Evolutionary conservation across 2,797 vertebrate species (phyloP), one percentile per base, ranked within the genome.

Genomic region (Acanthopagrus latus): DNA sequence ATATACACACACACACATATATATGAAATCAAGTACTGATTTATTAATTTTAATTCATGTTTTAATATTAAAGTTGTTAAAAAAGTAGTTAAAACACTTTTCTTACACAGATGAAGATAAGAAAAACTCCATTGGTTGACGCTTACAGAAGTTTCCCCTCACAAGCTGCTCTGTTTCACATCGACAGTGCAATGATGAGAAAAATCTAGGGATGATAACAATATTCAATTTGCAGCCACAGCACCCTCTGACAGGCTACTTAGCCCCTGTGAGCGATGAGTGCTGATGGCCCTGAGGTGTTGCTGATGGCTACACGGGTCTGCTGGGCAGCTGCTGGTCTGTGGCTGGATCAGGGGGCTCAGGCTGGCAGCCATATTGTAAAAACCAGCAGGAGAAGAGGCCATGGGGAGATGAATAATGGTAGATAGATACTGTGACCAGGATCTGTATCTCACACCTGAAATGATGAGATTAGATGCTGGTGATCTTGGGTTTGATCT

Each of bases 171-270:
- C 50, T 18, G n/a, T 66, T 57, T 64, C 46, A 62, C 25, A 64
- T 76, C 77, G 85, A 81, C 78, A 33, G 51, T 29, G 72, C 75
- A 69, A 56, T 72, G 82, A 88, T 91, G 92, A 87, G 91, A 92
- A 86, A 81, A 86, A 84, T 81, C 71, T 60, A 71, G 56, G 70
- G 74, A 78, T 91, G 82, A 84, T 88, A 89, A 92, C 89, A 93
- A 93, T 92, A 94, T 94, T 92, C 89, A 92, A 90, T 94, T 92
- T 91, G 84, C 91, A 78, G 78, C 82, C 83, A 86, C 92, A 92
- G 87, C 81, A 75, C 75, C 77, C 63, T 72, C 54, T 92, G 93
- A 93, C 91, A 86, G 85, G 84, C 83, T 92, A 80, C 91, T 93
- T 93, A 90, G 75, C 64, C 48, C 20, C 4, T 0, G 60, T 90